A percentile compares a stretch with the other conserved stretches of the same genome.
phyloP scores from a whole-genome alignment of 2,797 vertebrate genomes.

The Tapera naevia region DNA sequence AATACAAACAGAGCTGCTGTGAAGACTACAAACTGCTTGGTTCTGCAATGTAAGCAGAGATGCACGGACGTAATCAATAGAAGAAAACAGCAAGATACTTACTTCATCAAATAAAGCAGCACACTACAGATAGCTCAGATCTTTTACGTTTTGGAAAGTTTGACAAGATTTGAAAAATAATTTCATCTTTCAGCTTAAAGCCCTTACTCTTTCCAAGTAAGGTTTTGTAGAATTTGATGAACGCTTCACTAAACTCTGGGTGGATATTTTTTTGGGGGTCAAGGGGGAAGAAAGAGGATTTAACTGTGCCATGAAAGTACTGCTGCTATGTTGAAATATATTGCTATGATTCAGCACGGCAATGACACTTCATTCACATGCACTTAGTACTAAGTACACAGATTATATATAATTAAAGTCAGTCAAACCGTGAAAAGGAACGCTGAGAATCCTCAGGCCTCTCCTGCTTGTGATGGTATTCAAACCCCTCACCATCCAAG shows the following conservation, averaged over 20 bases:
- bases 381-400: background rate
- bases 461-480: background rate
- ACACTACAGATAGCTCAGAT: background rate
- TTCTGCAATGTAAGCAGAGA: background rate
- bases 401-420: slow-evolving; percentile 9
- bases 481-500: background rate
- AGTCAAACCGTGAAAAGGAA: background rate
- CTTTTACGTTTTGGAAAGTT: background rate
- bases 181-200: background rate
- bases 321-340: background rate
- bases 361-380: background rate
- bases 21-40: background rate
- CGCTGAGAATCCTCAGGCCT: background rate
- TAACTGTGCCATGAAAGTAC: background rate
- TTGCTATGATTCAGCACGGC: background rate
- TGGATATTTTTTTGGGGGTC: background rate
- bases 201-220: background rate
- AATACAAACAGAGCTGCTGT: background rate
- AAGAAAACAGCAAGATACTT: background rate
- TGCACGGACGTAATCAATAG: background rate
- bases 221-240: background rate
- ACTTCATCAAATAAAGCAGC: background rate
- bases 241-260: background rate
- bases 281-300: background rate
- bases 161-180: background rate